Base-by-base conservation (phyloP, 2,113 vertebrate genomes). In the Vanacampus margaritifer region DNA sequence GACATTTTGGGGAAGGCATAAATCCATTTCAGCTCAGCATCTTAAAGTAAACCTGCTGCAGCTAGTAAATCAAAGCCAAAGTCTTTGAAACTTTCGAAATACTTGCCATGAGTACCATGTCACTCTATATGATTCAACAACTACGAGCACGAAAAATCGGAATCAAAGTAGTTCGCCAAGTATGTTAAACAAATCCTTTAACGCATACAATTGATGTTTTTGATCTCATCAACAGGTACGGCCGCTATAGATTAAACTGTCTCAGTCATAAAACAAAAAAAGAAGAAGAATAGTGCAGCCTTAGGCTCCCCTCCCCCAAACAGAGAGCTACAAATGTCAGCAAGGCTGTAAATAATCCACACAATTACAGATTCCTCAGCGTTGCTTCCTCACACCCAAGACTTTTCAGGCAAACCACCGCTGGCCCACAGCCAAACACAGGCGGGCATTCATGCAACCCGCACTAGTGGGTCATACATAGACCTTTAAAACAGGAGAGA, bases 311-410 rank as follows among this genome's bases (percentile, higher is more conserved):
- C 59, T 64, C 64, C 8, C 66, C 64, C 8, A 69, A n/a, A 73
- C 68, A 79, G 78, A 73, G 69, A 74, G 21, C 62, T 48, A 62
- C 85, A 80, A 86, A 87, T 87, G 85, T 90, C 88, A 86, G 83
- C 45, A 13, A 3, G 10, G 79, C 80, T 89, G 87, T 89, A 89
- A 90, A 89, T 89, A 90, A 73, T 84, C 78, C 41, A 45, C 73
- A 68, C 81, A 74, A 85, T 78, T 73, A 71, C 73, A 64, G 82
- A 87, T 86, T 85, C 85, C 76, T 72, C 43, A 64, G 84, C 75
- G 62, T 80, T 72, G 74, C 86, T 87, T 56, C 65, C 67, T 53
- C 79, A 84, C 84, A 85, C 74, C 76, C 54, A 0, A 75, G 69
- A 76, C 67, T 62, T 78, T 78, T 69, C 59, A 79, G 78, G 75